Base-by-base conservation (phyloP, 2,113 vertebrate genomes). In the Caranx ignobilis region DNA sequence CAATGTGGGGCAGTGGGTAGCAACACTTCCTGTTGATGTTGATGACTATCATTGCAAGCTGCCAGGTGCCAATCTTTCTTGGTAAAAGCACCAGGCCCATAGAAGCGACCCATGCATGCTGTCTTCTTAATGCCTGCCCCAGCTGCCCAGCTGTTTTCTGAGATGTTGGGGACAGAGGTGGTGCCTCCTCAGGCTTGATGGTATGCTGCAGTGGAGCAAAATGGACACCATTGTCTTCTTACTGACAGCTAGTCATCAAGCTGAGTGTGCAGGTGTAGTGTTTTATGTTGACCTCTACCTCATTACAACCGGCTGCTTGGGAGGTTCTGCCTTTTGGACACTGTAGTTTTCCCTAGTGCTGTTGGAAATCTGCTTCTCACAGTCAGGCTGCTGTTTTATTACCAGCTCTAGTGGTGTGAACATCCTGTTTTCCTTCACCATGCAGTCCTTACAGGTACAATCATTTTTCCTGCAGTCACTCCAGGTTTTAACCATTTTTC, bases 21-120 rank as follows among this genome's bases (percentile, higher is more conserved):
- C 48, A 73, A 63, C 11, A 41, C 75, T 82, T 88, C 86, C 88
- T 90, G 88, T 88, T 77, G 64, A 81, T 69, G 79, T 69, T 47
- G 61, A 65, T 56, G 45, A 47, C 73, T 19, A 79, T 45, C 71
- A 66, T 65, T 26, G 52, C 65, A 78, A 21, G 45, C 39, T 75
- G 76, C 26, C 72, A 74, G 35, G 31, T 84, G 66, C 15, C 35
- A 59, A 41, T 1, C 6, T 69, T 37, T 69, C 16, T 73, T 37
- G 66, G 62, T 73, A 70, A 71, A 13, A 55, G 50, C 48, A 54
- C 19, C 9, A 54, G 45, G 43, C 26, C 26, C 26, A 26, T 26
- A 26, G 21, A 50, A 61, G 19, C 31, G 39, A 11, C 45, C 41
- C 18, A 37, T 31, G 16, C 35, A 31, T 39, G 45, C 48, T 52